A percentile compares a stretch with the other conserved stretches of the same genome.
phyloP scores from a whole-genome alignment of 2,113 vertebrate species.

The Melanerpes formicivorus region DNA sequence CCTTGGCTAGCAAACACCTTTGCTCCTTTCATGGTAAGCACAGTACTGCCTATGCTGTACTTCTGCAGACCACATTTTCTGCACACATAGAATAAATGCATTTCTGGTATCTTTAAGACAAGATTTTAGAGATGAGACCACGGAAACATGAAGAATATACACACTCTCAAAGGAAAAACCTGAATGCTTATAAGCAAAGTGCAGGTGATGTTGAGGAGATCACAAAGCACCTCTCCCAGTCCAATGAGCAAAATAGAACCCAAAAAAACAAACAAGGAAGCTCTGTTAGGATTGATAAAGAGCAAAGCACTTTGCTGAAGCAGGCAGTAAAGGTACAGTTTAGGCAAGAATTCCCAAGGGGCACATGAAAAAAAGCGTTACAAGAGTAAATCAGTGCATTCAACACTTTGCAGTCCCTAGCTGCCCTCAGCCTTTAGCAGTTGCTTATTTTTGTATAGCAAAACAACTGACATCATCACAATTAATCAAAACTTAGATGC shows the following conservation, averaged over 20 bases:
- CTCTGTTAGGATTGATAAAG: not conserved
- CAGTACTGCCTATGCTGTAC: not conserved
- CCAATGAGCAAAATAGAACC: not conserved
- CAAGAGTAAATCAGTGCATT: not conserved
- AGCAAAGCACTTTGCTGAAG: not conserved
- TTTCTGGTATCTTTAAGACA: not conserved
- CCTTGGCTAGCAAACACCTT: slow-evolving; percentile 51
- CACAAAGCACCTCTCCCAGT: not conserved
- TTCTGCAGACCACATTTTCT: not conserved
- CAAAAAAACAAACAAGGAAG: not conserved
- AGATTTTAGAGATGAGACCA: not conserved
- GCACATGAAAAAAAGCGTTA: not conserved
- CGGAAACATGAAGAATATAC: not conserved
- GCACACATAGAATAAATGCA: not conserved
- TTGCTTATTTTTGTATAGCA: slow-evolving; percentile 38
- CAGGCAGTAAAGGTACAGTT: not conserved
- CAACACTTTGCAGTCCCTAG: not conserved
- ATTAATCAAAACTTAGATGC: slow-evolving; percentile 24
- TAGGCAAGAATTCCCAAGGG: not conserved
- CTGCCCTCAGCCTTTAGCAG: not conserved
- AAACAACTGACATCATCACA: slow-evolving; percentile 44
- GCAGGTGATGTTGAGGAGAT: not conserved
- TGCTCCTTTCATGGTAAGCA: slow-evolving; percentile 17
- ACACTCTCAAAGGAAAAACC: not conserved
- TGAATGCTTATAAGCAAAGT: not conserved